A percentile compares a stretch with the other conserved stretches of the same genome.
These are phyloP conservation scores for Dasypogon diadema DNA, from an alignment of 2,888 invertebrate species.

Conservation along the genomic window DNA sequence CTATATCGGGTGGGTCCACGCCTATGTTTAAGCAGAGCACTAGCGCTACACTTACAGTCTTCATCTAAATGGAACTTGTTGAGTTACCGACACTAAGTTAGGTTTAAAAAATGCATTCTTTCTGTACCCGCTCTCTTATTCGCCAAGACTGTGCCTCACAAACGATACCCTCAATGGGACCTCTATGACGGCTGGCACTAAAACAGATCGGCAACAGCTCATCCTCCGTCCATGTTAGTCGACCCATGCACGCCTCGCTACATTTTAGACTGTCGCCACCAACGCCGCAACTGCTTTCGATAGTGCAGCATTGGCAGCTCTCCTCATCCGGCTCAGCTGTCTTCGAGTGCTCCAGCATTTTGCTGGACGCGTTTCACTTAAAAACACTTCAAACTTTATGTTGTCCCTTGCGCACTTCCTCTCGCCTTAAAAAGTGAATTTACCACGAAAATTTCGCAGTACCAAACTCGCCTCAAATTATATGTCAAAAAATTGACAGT, in stretches of 20 bases:
- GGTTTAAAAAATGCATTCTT: too few relatives aligned
- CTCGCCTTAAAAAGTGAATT: background rate
- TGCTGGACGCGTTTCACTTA: constrained; percentile 1
- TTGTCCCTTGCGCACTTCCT: too few relatives aligned
- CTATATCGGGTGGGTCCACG: constrained; percentile 99
- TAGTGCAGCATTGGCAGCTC: constrained; percentile 14
- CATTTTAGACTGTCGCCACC: background rate
- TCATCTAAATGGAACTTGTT: constrained; percentile 93
- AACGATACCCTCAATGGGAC: constrained; percentile 76
- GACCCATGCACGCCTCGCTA: background rate
- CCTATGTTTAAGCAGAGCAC: constrained; percentile 98
- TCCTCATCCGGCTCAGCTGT: constrained; percentile 19
- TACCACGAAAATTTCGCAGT: background rate
- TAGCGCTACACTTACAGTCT: constrained; percentile 98
- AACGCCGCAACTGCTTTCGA: background rate
- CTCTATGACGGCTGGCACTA: constrained; percentile 72
- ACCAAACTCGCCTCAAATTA: background rate
- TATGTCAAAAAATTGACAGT: background rate
- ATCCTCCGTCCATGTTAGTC: constrained; percentile 55
- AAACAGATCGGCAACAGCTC: constrained; percentile 63
- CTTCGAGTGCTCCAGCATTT: constrained; percentile 24
- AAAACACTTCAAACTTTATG: too few relatives aligned
- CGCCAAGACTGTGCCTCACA: constrained; percentile 86
- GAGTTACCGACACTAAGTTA: too few relatives aligned
- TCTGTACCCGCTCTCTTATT: constrained; percentile 87